Evolutionary conservation across 2,888 invertebrate species (phyloP).

Genomic region (Netelia melanura): DNA sequence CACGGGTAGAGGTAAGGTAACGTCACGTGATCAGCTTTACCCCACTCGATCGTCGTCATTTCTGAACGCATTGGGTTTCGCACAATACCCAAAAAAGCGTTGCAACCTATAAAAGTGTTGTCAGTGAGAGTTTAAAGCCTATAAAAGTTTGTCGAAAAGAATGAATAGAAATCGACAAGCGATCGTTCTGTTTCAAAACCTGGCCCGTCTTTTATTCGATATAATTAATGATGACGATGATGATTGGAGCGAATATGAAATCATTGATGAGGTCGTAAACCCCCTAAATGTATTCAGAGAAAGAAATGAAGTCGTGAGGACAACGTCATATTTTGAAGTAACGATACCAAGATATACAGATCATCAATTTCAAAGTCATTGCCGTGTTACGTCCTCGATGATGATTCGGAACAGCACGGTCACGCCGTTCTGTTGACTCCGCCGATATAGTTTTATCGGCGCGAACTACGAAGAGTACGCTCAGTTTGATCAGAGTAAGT

Average conservation of each 20-base stretch:
- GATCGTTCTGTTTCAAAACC: background rate
- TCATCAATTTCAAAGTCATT: too few relatives aligned
- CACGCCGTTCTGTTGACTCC: too few relatives aligned
- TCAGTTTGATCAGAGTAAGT: too few relatives aligned
- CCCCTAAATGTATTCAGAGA: background rate
- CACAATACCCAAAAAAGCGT: background rate
- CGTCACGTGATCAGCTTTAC: too few relatives aligned
- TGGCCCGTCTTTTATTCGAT: slow-evolving; percentile 4
- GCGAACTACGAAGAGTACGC: too few relatives aligned
- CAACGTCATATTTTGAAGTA: slow-evolving; percentile 2
- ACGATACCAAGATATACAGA: slow-evolving; percentile 17
- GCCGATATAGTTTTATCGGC: too few relatives aligned
- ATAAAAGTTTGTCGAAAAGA: background rate
- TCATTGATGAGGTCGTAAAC: slow-evolving; percentile 3
- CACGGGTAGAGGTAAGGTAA: too few relatives aligned
- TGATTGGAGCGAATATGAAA: slow-evolving; percentile 18
- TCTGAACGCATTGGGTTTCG: slow-evolving; percentile 1
- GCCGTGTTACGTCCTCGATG: too few relatives aligned
- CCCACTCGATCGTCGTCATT: too few relatives aligned
- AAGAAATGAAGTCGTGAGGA: slow-evolving; percentile 10
- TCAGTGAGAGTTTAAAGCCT: background rate
- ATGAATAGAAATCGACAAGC: background rate
- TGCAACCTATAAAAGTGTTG: background rate
- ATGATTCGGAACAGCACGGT: too few relatives aligned
- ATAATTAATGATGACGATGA: slow-evolving; percentile 1